Conservation (phyloP, 2,888 invertebrate genomes). For the Synergus japonicus region DNA sequence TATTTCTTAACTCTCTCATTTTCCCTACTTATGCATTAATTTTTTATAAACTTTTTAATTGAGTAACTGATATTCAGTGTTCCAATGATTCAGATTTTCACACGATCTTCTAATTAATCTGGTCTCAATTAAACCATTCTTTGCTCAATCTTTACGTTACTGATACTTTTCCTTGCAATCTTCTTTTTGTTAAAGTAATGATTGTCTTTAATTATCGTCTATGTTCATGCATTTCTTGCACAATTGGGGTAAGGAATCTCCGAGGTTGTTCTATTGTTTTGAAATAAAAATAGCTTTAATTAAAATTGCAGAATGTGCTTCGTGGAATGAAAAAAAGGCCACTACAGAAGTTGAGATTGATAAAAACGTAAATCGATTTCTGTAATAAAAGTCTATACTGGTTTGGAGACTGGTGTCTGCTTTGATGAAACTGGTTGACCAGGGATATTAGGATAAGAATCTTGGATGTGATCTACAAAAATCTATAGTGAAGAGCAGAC, state of each 20-base stretch:
- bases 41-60: neutral
- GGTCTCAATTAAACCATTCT: neutral
- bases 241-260: neutral
- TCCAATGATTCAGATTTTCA: neutral
- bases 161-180: neutral
- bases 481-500: no score
- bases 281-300: neutral
- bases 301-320: neutral
- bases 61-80: neutral
- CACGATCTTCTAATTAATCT: neutral
- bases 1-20: slow-evolving; percentile 21
- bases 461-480: neutral
- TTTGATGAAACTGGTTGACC: slow-evolving; percentile 17
- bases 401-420: neutral
- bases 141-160: neutral
- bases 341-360: neutral
- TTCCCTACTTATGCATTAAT: neutral
- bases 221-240: no score
- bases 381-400: neutral
- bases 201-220: neutral
- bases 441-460: slow-evolving; percentile 3
- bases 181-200: neutral
- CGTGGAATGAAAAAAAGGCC: neutral
- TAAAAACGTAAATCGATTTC: neutral
- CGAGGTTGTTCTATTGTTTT: neutral